Conservation (phyloP, 2,888 invertebrate genomes). For the Hymenopus coronatus region DNA sequence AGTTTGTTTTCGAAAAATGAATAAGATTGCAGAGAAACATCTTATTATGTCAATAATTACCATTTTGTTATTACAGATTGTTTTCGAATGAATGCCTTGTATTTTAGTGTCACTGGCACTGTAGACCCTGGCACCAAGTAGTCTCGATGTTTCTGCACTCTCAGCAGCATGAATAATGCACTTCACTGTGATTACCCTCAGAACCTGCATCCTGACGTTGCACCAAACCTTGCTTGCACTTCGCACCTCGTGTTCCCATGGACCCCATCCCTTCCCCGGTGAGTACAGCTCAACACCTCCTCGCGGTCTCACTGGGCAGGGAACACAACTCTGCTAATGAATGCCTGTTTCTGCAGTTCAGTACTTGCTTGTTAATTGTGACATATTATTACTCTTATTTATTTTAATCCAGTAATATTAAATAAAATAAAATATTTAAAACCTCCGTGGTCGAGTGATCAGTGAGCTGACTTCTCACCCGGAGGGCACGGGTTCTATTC, state of each 20-base stretch:
- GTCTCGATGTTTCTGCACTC: background rate
- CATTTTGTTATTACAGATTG: no score
- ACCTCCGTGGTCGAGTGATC: no score
- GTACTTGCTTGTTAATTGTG: no score
- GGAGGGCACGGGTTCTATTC: no score
- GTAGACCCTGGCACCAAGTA: background rate
- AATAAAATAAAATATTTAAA: no score
- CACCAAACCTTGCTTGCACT: background rate
- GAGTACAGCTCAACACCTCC: slow-evolving; percentile 32
- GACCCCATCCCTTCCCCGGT: slow-evolving; percentile 21
- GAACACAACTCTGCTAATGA: background rate
- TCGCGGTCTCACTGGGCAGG: slow-evolving; percentile 31
- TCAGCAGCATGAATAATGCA: background rate
- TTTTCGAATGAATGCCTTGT: background rate
- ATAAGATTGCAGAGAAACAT: no score
- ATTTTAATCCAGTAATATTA: no score
- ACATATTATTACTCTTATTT: no score
- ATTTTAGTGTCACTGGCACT: background rate
- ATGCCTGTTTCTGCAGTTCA: background rate
- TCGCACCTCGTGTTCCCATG: slow-evolving; percentile 7
- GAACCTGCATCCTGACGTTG: background rate
- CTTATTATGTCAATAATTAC: no score
- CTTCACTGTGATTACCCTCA: background rate
- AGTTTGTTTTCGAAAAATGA: no score
- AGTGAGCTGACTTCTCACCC: no score